Percentiles rank a stretch among this genome's conserved stretches.
Evolutionary conservation across 2,888 invertebrate genomes (phyloP).

Genomic region (Dryobota labecula): DNA sequence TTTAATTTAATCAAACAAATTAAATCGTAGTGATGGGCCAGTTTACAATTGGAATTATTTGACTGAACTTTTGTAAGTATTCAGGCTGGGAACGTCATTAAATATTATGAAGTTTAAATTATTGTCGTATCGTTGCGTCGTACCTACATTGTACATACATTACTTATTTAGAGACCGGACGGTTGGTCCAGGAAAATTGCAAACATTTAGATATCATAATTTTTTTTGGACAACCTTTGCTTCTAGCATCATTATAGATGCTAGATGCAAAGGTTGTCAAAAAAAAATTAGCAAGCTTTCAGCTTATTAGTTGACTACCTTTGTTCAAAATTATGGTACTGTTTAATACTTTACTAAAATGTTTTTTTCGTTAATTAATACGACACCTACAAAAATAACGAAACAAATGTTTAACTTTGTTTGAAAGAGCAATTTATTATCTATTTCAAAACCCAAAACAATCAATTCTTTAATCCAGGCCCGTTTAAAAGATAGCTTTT

Average conservation of each 20-base stretch:
- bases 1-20: no score
- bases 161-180: neutral
- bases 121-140: neutral
- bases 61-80: neutral
- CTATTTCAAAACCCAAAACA: conserved; percentile 40
- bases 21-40: no score
- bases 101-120: neutral
- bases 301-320: neutral
- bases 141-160: neutral
- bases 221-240: no score
- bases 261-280: no score
- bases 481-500: conserved; percentile 81
- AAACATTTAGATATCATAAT: neutral
- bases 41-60: neutral
- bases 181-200: neutral
- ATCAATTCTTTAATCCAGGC: conserved; percentile 53
- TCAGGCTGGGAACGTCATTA: neutral
- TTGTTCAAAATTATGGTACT: neutral
- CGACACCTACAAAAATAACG: neutral
- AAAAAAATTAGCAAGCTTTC: no score
- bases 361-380: neutral
- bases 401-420: conserved; percentile 6
- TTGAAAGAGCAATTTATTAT: conserved; percentile 22
- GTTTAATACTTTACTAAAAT: neutral
- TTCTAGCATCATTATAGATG: no score